Base-by-base conservation (phyloP, 2,888 invertebrate genomes). In the Augiades crinisus region DNA sequence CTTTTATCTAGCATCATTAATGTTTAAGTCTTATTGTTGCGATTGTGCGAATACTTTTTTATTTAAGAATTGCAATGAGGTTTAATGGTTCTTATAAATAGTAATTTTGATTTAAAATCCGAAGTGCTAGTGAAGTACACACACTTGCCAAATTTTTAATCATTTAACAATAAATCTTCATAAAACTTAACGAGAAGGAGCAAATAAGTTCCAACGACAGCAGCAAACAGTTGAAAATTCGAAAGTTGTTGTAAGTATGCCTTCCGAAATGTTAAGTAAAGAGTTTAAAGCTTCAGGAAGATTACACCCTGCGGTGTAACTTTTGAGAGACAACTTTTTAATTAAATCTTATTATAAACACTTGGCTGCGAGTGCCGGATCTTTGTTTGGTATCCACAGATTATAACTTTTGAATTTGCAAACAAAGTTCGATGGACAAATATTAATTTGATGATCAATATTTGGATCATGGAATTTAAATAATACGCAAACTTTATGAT, bases 341-440 rank as follows among this genome's bases (percentile, higher is more conserved):
- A 50, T 50, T 50, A 50, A 50, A 44, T 50, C 43, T 44, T 21
- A 44, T 44, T 36, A 36, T 37, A 37, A 50, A 49, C 41, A 34
- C 34, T 43, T 27, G 34, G 41, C 40, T 14, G 14, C 47, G 12
- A 41, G 34, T 17, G 14, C 30, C 27, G 33, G 24, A 12, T 14
- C 10, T 22, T 27, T 41, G 24, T 41, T 41, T 34, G 21, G 33
- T 47, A 38, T 38, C 27, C 19, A 37, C 31, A 30, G 31, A 40
- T 40, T 27, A 40, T 40, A 40, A 47, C 38, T 47, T 40, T 47
- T 30, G 13, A 40, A 24, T 40, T 40, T 16, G 12, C 24, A 5
- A 17, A 47, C 31, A 2, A 34, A 17, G 17, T 34, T 40, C 6
- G 8, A 3, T 13, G 13, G 22, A 33, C 22, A 40, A 47, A 31